phyloP scores from a whole-genome alignment of 2,797 vertebrate species.

The Xenopus petersii region DNA sequence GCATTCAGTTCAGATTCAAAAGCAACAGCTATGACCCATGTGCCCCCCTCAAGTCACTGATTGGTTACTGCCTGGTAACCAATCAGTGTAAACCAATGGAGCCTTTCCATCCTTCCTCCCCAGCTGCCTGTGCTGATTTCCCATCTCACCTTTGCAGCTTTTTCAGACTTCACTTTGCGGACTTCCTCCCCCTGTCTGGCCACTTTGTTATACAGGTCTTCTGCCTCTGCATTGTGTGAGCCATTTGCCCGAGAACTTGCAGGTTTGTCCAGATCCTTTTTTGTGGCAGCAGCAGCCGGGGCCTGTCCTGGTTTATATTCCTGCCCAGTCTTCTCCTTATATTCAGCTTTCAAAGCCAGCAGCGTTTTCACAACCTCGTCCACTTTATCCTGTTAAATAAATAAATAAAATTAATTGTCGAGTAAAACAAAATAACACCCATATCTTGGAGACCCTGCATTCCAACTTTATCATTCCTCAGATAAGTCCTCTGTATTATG shows the following conservation, averaged over 20 bases:
- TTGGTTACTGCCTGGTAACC: too few species aligned
- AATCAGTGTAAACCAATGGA: too few species aligned
- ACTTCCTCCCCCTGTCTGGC: constrained; percentile 85
- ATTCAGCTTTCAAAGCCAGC: constrained; percentile 83
- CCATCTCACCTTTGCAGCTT: constrained; percentile 78
- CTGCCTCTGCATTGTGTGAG: constrained; percentile 59
- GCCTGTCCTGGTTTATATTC: constrained; percentile 79
- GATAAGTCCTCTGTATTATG: too few species aligned
- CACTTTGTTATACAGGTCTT: constrained; percentile 70
- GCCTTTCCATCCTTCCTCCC: too few species aligned
- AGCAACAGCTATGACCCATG: too few species aligned
- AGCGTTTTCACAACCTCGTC: constrained; percentile 84
- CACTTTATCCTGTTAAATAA: constrained; percentile 75
- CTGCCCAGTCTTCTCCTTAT: constrained; percentile 85
- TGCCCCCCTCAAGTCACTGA: too few species aligned
- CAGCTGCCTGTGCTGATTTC: background rate
- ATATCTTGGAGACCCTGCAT: too few species aligned
- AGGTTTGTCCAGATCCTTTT: constrained; percentile 46
- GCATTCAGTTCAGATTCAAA: too few species aligned
- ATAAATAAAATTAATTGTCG: too few species aligned
- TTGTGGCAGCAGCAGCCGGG: constrained; percentile 43
- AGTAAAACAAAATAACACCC: too few species aligned
- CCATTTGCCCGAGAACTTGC: constrained; percentile 33
- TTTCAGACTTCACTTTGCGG: constrained; percentile 82
- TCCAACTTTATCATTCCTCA: too few species aligned